Base-by-base conservation (phyloP, 1,140 invertebrate genomes). In the Papilio polytes region DNA sequence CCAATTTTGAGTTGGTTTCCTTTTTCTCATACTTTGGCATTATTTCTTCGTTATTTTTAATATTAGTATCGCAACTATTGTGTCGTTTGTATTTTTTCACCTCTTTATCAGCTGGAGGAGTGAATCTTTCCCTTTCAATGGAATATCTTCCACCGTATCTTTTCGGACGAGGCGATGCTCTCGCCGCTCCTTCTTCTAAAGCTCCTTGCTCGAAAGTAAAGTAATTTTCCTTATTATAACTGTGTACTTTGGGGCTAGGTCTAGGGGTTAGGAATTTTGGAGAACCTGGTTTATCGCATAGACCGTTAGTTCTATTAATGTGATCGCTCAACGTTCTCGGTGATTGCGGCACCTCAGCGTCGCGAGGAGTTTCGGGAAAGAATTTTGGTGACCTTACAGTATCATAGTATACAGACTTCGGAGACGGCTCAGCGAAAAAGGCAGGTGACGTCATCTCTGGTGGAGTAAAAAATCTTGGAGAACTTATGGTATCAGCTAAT, bases 171-270 rank as follows among this genome's bases (percentile, higher is more conserved):
- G 91, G 90, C 3, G 89, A 91, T 31, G 87, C 80, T 82, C 87
- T 89, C 10, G 87, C 77, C 12, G 88, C 80, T 72, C 84, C 85
- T 10, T 88, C 88, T 74, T 91, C 89, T 44, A 85, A 82, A 9
- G 82, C 70, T 1, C 86, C 86, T 44, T 89, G 88, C 59, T 95
- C 94, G 79, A 95, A 95, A 3, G 91, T 94, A 59, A 95, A 95
- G 80, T 94, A 95, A 82, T 95, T 95, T 74, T 95, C 94, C 81
- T 95, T 94, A 83, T 94, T 94, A 84, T 87, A 89, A 87, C 89
- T 93, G 84, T 89, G 87, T 44, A 94, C 86, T 88, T 94, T 94
- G 48, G 93, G 93, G 77, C 93, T 94, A 51, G 92, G 90, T 85
- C 88, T 88, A 72, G 89, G 88, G 83, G 89, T 93, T 59, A 92